phyloP scores from a whole-genome alignment of 2,113 vertebrate genomes.

The Marcusenius ussheri region DNA sequence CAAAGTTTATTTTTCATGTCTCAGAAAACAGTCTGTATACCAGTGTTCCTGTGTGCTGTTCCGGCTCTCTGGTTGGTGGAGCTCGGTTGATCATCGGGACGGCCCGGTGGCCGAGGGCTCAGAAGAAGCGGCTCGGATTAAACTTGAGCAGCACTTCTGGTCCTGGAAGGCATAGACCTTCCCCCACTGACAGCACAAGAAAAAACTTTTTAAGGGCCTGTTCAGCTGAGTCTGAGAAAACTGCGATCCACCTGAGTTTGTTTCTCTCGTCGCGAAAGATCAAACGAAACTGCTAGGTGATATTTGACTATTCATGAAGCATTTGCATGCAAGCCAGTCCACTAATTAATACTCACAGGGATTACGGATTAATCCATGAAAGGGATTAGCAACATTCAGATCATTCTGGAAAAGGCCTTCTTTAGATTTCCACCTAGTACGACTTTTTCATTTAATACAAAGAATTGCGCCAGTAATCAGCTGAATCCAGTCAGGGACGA shows the following conservation, averaged over 20 bases:
- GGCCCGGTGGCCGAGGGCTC: neutral
- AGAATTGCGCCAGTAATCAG: too few relatives aligned
- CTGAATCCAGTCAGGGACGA: neutral
- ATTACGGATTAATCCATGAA: slow-evolving; percentile 3
- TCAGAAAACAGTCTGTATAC: neutral
- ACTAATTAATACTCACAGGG: neutral
- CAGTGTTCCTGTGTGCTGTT: neutral
- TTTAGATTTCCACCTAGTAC: neutral
- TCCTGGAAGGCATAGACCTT: neutral
- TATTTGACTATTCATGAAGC: slow-evolving; percentile 7
- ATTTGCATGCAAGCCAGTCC: neutral
- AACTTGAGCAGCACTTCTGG: neutral
- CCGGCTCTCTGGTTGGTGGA: neutral
- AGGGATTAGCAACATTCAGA: slow-evolving; percentile 1
- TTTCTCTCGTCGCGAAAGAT: neutral
- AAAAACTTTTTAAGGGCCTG: neutral
- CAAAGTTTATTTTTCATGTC: neutral
- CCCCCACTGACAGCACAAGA: neutral
- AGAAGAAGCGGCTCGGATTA: neutral
- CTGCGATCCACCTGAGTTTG: neutral
- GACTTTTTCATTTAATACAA: neutral
- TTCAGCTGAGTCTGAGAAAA: neutral
- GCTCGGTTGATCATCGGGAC: neutral
- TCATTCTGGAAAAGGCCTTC: neutral
- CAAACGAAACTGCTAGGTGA: neutral